Percentiles rank a stretch among this genome's conserved stretches.
phyloP scores from a whole-genome alignment of 2,797 vertebrate genomes.

The Chloroceryle inda region DNA sequence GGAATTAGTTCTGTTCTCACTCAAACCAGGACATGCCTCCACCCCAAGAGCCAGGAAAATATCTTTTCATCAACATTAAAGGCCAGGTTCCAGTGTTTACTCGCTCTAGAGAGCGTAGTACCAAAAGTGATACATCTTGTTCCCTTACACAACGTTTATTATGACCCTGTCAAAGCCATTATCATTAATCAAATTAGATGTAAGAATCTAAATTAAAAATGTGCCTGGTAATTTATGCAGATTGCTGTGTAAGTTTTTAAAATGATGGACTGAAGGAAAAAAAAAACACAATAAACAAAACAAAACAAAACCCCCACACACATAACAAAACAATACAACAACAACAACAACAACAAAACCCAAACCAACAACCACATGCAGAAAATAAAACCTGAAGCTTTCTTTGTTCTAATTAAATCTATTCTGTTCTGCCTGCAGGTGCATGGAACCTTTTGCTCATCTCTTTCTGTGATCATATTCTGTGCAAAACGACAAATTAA shows the following conservation, averaged over 20 bases:
- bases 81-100: background rate
- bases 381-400: constrained; percentile 33
- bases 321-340: no score
- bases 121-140: background rate
- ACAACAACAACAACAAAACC: no score
- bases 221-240: constrained; percentile 52
- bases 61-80: background rate
- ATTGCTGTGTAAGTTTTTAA: constrained; percentile 51
- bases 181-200: constrained; percentile 48
- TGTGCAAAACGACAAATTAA: constrained; percentile 64
- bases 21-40: background rate
- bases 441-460: background rate
- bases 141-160: background rate
- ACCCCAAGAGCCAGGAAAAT: background rate
- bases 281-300: background rate
- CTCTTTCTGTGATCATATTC: background rate
- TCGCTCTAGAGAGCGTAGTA: background rate
- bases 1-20: no score
- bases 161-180: background rate
- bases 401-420: constrained; percentile 59
- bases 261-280: constrained; percentile 18
- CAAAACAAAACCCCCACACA: no score
- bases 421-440: constrained; percentile 35
- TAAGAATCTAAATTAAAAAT: constrained; percentile 16
- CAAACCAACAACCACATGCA: background rate